phyloP scores from a whole-genome alignment of 2,797 vertebrate species.

The Mycteria americana region DNA sequence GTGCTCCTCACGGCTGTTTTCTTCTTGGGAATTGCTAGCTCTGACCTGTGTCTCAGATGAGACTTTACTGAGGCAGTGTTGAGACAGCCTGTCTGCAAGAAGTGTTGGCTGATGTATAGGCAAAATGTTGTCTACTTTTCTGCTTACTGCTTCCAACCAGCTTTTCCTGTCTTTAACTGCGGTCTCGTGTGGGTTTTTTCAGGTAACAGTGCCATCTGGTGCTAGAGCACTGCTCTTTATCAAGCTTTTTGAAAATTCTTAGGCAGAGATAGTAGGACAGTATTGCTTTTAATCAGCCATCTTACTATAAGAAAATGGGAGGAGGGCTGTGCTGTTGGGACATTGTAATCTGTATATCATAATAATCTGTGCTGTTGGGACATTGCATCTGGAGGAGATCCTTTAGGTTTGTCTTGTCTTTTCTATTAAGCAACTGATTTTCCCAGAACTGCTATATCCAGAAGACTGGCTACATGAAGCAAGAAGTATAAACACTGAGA shows the following conservation, averaged over 20 bases:
- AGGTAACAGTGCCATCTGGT: conserved; percentile 66
- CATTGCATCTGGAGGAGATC: background rate
- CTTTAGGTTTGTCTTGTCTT: background rate
- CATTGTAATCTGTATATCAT: no score
- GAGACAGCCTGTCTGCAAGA: background rate
- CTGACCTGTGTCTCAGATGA: background rate
- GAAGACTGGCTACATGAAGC: background rate
- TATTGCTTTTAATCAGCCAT: background rate
- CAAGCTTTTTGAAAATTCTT: background rate
- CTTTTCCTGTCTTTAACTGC: background rate
- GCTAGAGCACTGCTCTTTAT: conserved; percentile 2
- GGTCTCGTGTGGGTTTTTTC: background rate
- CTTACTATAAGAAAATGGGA: background rate
- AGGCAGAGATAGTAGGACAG: background rate
- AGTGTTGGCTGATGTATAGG: background rate
- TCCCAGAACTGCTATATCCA: background rate
- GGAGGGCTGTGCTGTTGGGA: background rate
- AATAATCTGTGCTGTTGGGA: background rate
- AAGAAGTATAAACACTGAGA: background rate
- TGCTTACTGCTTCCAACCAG: background rate
- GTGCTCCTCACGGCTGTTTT: background rate
- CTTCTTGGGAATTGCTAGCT: background rate
- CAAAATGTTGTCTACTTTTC: background rate
- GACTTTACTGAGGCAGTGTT: fast-evolving
- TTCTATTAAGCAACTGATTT: background rate